Base-by-base conservation (phyloP, 2,888 invertebrate species). In the Kuschelorhynchus macadamiae region DNA sequence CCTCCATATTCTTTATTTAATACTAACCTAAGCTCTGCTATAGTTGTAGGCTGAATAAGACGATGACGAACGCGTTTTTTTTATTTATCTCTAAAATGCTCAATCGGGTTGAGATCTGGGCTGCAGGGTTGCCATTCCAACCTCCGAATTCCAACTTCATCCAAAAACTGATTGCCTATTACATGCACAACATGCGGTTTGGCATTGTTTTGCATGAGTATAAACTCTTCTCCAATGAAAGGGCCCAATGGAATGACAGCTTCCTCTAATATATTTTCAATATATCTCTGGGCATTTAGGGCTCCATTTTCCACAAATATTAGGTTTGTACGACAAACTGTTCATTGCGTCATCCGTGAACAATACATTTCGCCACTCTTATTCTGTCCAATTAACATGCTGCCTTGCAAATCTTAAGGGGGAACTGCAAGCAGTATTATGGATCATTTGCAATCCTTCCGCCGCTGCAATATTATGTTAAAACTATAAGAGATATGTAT, bases 341-440 rank as follows among this genome's bases (percentile, higher is more conserved):
- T 5, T 25, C 25, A 25, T 25, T 25, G 7, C 25, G 25, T 36
- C 12, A 36, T 36, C 36, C 36, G 36, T 36, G 11, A 36, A 36
- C 36, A 36, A 36, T 36, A 36, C 36, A 7, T 25, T 25, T 25
- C 25, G 25, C 25, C 25, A 25, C 3, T 36, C 36, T 36, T 36
- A 11, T 36, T 36, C 36, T 3, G 5, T 36, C 36, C 36, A 36
- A 36, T 36, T 36, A 36, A 36, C 36, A 36, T 36, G 36, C 36
- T 36, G 36, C 36, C 36, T 36, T 3, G 36, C 36, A 36, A 36
- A 36, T 36, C 36, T 36, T n/a, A n/a, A n/a, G n/a, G n/a, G n/a
- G n/a, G n/a, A n/a, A n/a, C n/a, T n/a, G n/a, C n/a, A n/a, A n/a
- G n/a, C n/a, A n/a, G n/a, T n/a, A n/a, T n/a, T n/a, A n/a, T n/a